Percentiles rank a stretch among this genome's conserved stretches.
Evolutionary conservation across 1,140 invertebrate species (phyloP).

Genomic region (Grapholita molesta): DNA sequence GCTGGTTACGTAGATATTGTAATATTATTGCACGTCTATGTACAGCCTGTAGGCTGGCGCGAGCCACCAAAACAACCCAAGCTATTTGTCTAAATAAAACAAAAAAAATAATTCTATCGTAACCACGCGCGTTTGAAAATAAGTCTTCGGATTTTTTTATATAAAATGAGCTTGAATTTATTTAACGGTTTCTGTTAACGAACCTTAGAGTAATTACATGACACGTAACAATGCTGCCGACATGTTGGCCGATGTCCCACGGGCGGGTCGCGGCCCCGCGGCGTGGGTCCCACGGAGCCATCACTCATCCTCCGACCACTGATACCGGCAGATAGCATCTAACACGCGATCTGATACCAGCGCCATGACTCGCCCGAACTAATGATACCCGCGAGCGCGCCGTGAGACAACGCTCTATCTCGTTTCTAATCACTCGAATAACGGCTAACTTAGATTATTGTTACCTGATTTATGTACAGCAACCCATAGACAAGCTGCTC

Average conservation of each 20-base stretch:
- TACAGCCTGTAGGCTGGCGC: constrained; percentile 3
- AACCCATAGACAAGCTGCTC: too few species aligned
- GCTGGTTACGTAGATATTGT: neutral
- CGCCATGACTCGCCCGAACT: neutral
- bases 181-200: too few species aligned
- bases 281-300: neutral
- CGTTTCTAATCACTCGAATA: neutral
- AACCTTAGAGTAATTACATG: neutral
- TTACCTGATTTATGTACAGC: too few species aligned
- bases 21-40: constrained; percentile 9
- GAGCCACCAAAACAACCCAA: neutral
- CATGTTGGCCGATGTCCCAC: neutral
- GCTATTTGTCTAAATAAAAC: too few species aligned
- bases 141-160: too few species aligned
- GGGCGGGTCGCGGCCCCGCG: neutral
- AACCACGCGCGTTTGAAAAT: too few species aligned
- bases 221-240: neutral
- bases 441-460: neutral
- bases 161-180: too few species aligned
- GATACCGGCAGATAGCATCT: neutral
- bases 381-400: neutral
- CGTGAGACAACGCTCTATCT: neutral
- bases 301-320: neutral
- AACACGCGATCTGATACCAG: neutral
- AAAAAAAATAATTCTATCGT: too few species aligned